Base-by-base conservation (phyloP, 2,113 vertebrate genomes). In the Ardeotis arabs region DNA sequence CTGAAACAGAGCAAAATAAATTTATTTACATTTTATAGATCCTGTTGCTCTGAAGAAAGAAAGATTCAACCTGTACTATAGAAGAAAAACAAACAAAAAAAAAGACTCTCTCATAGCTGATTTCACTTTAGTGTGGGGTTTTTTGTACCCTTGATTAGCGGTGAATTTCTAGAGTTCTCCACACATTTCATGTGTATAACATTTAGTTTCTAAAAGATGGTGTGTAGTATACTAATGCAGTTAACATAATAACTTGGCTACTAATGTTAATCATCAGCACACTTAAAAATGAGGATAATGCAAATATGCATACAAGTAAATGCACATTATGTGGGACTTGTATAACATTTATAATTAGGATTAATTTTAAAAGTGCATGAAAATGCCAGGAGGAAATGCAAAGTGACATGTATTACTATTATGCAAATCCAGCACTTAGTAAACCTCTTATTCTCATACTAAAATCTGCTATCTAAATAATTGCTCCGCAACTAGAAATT, bases 341-440 rank as follows among this genome's bases (percentile, higher is more conserved):
- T 84, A 79, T 85, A 96, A 95, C 74, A 92, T 92, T 91, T 93
- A 89, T 92, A 96, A 94, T 97, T 92, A 90, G 35, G 80, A 95
- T 87, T 94, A 41, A 78, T 93, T 96, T 93, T 49, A 59, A 87
- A 95, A 92, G 74, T 90, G 39, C 62, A 35, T 80, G 79, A 80
- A 95, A 95, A 89, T 5, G 56, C 93, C 18, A 2, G 58, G 45
- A 87, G 93, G 83, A 94, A 95, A 96, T 95, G 87, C 97, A 90
- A 97, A 94, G 91, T 89, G 66, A 90, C 91, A 49, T 41, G 41
- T 81, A 90, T 90, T 95, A 60, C 82, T 89, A 72, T 94, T 95
- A 95, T 73, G 82, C 52, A 96, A 96, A 96, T 96, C 66, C 49
- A 91, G n/a, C 74, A 62, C 89, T 97, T 87, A 80, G 17, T 83